These are phyloP conservation scores for Lates calcarifer DNA, from an alignment of 2,113 vertebrate genomes.

Conservation along the genomic window DNA sequence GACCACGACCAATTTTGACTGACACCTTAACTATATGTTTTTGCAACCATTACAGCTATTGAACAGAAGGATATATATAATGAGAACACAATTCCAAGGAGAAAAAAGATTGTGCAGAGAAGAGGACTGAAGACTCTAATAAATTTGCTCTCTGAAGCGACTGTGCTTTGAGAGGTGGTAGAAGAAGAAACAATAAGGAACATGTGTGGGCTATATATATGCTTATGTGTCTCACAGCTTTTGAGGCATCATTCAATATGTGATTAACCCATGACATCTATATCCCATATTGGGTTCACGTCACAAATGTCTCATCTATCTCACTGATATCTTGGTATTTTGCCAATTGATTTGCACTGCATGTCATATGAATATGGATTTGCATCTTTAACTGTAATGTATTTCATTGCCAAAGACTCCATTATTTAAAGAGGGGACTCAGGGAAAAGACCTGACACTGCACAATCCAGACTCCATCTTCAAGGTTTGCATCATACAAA, in stretches of 20 bases:
- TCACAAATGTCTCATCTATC: conserved; percentile 7
- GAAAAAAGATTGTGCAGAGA: background rate
- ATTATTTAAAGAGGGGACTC: background rate
- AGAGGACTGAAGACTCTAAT: background rate
- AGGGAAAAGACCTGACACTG: background rate
- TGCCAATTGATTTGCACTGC: background rate
- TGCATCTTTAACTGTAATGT: background rate
- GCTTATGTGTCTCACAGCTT: background rate
- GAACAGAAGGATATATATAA: background rate
- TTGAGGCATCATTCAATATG: background rate
- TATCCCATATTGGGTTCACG: background rate
- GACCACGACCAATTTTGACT: no score
- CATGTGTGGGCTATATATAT: background rate
- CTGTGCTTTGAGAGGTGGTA: background rate
- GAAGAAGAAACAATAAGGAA: background rate
- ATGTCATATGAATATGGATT: background rate
- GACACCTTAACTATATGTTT: no score
- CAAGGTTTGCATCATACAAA: background rate
- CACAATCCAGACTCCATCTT: conserved; percentile 6
- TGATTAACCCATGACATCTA: background rate
- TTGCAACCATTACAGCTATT: background rate
- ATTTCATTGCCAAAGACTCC: background rate
- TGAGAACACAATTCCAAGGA: background rate
- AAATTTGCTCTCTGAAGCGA: background rate
- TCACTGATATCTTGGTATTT: conserved; percentile 3